These are phyloP conservation scores for Daboia siamensis DNA, from an alignment of 2,113 vertebrate genomes.

Conservation along the genomic window DNA sequence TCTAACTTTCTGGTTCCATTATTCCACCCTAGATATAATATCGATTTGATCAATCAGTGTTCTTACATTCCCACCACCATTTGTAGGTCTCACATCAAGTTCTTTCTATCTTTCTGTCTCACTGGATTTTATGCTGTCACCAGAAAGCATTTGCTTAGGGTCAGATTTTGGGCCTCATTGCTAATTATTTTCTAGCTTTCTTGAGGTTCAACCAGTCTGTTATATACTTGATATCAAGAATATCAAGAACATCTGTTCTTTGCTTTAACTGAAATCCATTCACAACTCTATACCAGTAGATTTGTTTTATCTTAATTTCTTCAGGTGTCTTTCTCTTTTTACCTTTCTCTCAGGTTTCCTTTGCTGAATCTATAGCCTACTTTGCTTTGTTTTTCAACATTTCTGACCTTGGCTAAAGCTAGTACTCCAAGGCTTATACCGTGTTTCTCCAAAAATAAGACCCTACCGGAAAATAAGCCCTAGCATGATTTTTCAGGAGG, in stretches of 20 bases:
- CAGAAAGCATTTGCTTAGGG: neutral
- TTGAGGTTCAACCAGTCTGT: neutral
- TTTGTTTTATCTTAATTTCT: neutral
- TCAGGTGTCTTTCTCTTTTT: neutral
- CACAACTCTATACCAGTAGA: neutral
- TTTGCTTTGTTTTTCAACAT: neutral
- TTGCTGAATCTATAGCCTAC: neutral
- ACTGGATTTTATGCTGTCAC: neutral
- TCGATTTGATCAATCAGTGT: neutral
- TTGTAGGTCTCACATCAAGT: neutral
- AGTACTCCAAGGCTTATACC: neutral
- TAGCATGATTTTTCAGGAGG: no score
- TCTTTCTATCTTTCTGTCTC: neutral
- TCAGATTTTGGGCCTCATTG: neutral
- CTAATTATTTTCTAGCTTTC: neutral
- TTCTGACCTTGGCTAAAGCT: neutral
- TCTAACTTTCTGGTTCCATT: neutral
- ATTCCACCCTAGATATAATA: neutral
- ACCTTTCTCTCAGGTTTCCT: neutral
- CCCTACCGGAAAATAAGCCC: no score
- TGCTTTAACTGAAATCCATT: neutral
- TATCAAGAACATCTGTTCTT: neutral
- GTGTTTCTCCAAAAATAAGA: no score
- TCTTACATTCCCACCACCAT: neutral
- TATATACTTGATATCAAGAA: neutral